Conservation (phyloP, 2,888 invertebrate species). For the Drosophila limbata region DNA sequence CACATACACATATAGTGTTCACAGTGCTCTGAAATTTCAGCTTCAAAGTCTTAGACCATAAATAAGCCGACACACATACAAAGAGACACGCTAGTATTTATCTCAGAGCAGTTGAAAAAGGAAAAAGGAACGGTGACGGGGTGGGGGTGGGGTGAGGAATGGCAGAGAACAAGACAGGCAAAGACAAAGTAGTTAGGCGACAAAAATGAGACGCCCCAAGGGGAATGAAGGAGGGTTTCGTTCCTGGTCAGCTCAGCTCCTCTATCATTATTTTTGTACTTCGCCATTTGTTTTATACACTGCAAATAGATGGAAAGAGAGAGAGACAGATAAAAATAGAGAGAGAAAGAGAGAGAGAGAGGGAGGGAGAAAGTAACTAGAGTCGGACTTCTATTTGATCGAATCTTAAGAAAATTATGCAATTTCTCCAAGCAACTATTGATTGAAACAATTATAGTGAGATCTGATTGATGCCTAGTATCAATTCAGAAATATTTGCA, state of each 20-base stretch:
- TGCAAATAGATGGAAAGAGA: constrained; percentile 15
- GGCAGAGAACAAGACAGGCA: constrained; percentile 23
- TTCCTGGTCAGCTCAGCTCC: constrained; percentile 35
- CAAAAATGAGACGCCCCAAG: constrained; percentile 34
- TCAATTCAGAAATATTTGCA: not conserved
- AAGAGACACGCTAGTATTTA: constrained; percentile 37
- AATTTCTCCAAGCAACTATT: not conserved
- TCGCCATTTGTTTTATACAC: constrained; percentile 41
- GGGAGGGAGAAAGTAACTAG: not conserved
- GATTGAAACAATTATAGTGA: not conserved
- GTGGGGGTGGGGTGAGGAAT: not conserved
- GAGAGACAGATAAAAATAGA: not conserved
- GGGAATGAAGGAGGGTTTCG: constrained; percentile 10
- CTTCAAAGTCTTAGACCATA: constrained; percentile 63
- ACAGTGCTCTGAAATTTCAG: constrained; percentile 40
- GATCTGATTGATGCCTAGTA: not conserved
- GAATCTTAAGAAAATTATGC: constrained; percentile 4
- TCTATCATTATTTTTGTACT: constrained; percentile 24
- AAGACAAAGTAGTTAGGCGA: constrained; percentile 61
- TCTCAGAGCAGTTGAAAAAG: constrained; percentile 26
- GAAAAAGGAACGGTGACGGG: not conserved
- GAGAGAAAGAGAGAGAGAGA: not conserved
- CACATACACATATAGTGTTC: not conserved
- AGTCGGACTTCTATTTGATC: not conserved
- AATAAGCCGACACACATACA: constrained; percentile 61